Conservation (phyloP, 2,113 vertebrate genomes). For the Aldabrachelys gigantea region DNA sequence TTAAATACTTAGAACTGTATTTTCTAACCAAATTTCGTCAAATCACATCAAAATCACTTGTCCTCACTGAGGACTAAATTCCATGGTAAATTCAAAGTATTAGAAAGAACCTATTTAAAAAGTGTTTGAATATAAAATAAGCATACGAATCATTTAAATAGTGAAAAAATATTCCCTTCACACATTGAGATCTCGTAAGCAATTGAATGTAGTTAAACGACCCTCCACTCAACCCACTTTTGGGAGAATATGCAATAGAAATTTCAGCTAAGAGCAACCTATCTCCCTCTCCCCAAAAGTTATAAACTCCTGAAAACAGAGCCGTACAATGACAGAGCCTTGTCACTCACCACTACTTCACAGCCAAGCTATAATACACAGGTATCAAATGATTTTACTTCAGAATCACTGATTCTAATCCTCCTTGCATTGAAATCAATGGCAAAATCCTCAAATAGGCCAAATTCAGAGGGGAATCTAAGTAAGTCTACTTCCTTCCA, state of each 20-base stretch:
- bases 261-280: not conserved
- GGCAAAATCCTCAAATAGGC: not conserved
- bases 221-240: not conserved
- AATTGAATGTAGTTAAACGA: not conserved
- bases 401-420: not conserved
- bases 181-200: not conserved
- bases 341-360: not conserved
- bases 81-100: not conserved
- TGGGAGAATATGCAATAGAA: not conserved
- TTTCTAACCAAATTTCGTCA: not conserved
- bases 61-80: not conserved
- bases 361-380: not conserved
- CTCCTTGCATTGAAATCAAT: not conserved
- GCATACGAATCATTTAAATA: not conserved
- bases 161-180: not conserved
- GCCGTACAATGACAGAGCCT: rapidly evolving
- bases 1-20: not conserved
- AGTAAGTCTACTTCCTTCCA: not conserved
- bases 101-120: not conserved
- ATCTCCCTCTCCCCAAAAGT: not conserved
- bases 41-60: not conserved
- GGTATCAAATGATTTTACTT: not conserved
- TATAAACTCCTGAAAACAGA: not conserved
- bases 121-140: not conserved
- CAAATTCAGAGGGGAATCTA: not conserved